Evolutionary conservation across 2,797 vertebrate genomes (phyloP).

Genomic region (Heteromormyrus szaboi): DNA sequence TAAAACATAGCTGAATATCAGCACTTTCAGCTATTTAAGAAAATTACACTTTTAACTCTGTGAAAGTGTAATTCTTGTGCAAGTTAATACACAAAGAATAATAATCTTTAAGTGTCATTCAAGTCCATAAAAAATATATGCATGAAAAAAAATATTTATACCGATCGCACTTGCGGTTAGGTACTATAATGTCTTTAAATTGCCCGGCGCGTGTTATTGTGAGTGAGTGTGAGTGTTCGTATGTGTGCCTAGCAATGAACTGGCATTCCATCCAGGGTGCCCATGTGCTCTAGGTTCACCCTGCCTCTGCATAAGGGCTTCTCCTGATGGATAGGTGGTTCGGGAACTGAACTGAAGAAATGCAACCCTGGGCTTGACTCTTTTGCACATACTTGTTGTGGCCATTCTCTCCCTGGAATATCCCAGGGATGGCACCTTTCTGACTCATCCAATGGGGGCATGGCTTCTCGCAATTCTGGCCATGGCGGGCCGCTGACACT

Average conservation of each 20-base stretch:
- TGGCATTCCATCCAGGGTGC: background rate
- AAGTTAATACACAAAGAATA: background rate
- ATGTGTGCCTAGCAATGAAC: background rate
- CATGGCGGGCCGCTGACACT: background rate
- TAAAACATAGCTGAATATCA: background rate
- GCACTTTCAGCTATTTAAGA: background rate
- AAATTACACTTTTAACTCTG: slow-evolving; percentile 1
- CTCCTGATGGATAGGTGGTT: background rate
- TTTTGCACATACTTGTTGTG: background rate
- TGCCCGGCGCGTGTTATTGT: background rate
- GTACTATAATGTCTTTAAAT: background rate
- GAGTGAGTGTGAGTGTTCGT: background rate
- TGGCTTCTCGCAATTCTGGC: background rate
- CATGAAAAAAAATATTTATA: background rate
- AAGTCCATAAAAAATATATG: background rate
- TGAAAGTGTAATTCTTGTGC: background rate
- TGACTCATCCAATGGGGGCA: background rate
- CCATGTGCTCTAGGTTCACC: background rate
- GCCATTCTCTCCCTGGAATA: background rate
- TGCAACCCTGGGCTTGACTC: background rate
- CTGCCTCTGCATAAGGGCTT: background rate
- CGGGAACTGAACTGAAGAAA: background rate
- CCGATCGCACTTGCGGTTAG: background rate
- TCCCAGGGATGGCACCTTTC: background rate
- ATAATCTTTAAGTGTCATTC: slow-evolving; percentile 4